These are phyloP conservation scores for Scaptomyza flava DNA, from an alignment of 2,888 invertebrate genomes.

Conservation along the genomic window DNA sequence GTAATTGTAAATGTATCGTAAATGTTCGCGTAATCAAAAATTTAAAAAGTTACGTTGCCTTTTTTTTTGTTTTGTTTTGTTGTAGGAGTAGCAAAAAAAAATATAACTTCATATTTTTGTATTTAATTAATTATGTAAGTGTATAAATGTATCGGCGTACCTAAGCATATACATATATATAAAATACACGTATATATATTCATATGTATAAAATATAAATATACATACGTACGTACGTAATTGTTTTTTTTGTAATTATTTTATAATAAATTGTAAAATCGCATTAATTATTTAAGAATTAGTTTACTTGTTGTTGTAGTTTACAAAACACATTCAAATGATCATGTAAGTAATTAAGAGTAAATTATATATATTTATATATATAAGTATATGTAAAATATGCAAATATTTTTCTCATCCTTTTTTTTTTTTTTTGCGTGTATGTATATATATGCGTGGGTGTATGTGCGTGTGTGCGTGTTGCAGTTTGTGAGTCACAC, in stretches of 20 bases:
- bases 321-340: constrained; percentile 50
- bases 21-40: constrained; percentile 61
- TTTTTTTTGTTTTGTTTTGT: constrained; percentile 50
- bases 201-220: constrained; percentile 18
- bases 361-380: constrained; percentile 48
- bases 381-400: constrained; percentile 42
- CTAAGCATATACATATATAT: constrained; percentile 42
- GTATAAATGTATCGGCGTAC: constrained; percentile 63
- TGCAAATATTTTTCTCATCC: constrained; percentile 44
- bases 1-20: constrained; percentile 42
- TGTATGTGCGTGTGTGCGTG: constrained; percentile 26
- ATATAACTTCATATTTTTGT: constrained; percentile 48
- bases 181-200: constrained; percentile 32
- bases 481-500: constrained; percentile 33
- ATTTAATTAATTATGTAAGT: constrained; percentile 29
- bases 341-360: constrained; percentile 56
- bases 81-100: constrained; percentile 54
- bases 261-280: constrained; percentile 75
- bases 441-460: constrained; percentile 23
- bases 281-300: constrained; percentile 65
- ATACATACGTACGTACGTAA: constrained; percentile 31
- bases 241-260: constrained; percentile 27
- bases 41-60: constrained; percentile 69
- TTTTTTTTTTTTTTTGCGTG: constrained; percentile 28
- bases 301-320: constrained; percentile 57